Conservation (phyloP, 1,140 invertebrate genomes). For the Halesus radiatus region DNA sequence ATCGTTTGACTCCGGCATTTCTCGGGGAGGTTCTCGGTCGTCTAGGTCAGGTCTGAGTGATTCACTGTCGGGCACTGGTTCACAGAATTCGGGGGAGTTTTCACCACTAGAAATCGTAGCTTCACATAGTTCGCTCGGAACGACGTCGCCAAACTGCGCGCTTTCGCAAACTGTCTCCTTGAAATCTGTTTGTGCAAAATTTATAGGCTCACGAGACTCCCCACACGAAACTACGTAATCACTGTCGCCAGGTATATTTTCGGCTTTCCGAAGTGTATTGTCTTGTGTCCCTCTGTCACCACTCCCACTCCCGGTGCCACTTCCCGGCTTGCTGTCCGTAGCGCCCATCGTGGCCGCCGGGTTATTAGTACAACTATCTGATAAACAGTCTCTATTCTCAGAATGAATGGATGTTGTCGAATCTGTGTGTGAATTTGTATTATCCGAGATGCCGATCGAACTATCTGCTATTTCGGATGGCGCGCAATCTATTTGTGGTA, state of each 20-base stretch:
- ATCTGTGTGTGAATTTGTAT: not conserved
- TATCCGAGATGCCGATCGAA: not conserved
- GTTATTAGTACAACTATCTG: not conserved
- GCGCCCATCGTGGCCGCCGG: conserved; percentile 45
- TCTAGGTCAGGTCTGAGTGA: not conserved
- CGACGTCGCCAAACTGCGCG: not conserved
- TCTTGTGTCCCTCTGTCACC: conserved; percentile 14
- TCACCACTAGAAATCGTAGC: not conserved
- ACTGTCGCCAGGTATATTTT: conserved; percentile 24
- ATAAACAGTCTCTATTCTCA: conserved; percentile 30
- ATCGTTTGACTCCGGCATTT: not conserved
- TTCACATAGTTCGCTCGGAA: conserved; percentile 2
- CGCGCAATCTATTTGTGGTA: conserved; percentile 9
- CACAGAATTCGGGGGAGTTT: not conserved
- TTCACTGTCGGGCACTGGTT: not conserved
- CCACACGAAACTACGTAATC: conserved; percentile 20
- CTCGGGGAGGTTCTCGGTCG: not conserved
- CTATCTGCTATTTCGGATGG: not conserved
- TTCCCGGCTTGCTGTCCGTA: conserved; percentile 48
- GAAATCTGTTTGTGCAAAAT: conserved; percentile 4
- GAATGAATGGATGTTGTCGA: not conserved
- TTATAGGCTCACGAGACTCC: conserved; percentile 11
- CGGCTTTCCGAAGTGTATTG: conserved; percentile 13
- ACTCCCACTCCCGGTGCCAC: conserved; percentile 11
- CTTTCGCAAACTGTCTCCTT: conserved; percentile 23